Evolutionary conservation across 2,888 invertebrate genomes (phyloP).

Genomic region (Digitonthophagus gazella): DNA sequence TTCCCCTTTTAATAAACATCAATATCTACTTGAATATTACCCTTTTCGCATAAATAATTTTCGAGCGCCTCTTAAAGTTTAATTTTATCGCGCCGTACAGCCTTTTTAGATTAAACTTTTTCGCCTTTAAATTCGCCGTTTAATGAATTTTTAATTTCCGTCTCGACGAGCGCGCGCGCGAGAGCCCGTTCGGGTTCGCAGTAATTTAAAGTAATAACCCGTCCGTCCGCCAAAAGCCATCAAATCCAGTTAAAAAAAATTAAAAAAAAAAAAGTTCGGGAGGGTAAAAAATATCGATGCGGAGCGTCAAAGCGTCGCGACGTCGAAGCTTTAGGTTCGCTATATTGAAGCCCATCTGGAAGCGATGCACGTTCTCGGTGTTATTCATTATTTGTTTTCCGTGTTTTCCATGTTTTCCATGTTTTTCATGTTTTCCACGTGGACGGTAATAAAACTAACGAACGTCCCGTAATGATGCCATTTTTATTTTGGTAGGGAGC

Average conservation of each 20-base stretch:
- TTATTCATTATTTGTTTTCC: background rate
- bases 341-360: background rate
- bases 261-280: no score
- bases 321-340: background rate
- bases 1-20: conserved; percentile 8
- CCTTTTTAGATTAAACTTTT: background rate
- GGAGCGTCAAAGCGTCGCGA: background rate
- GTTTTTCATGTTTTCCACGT: no score
- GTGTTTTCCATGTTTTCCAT: no score
- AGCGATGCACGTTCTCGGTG: background rate
- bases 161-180: no score
- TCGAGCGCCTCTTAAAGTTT: background rate
- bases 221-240: background rate
- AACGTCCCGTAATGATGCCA: background rate
- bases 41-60: background rate
- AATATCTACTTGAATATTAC: background rate
- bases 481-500: no score
- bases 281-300: no score
- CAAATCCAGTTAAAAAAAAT: background rate
- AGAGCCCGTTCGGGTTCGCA: background rate
- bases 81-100: background rate
- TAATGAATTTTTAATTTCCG: background rate
- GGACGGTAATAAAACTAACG: background rate
- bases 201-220: background rate
- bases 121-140: background rate